Evolutionary conservation across 2,888 invertebrate species (phyloP), one percentile per base, ranked within the genome.

Genomic region (Drepana falcataria): DNA sequence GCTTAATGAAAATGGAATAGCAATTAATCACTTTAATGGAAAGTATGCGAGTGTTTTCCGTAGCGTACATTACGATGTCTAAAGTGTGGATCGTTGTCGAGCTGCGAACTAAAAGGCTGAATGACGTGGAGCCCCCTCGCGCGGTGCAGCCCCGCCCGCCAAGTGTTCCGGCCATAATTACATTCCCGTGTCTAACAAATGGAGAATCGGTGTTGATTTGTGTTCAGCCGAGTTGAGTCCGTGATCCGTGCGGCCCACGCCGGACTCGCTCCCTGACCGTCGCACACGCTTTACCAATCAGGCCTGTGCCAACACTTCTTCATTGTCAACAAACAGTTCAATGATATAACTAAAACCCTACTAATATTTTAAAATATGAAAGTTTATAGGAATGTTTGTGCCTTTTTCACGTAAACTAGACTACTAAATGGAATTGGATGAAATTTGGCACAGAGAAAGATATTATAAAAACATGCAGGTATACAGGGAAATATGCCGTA

Each of bases 181-280:
- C 91, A 91, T 92, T 92, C 89, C 88, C 90, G 88, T 92, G 92
- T 92, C 91, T 91, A 91, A 92, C 91, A 92, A 92, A 92, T 92
- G 92, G 92, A 92, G 91, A 91, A 92, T 91, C 92, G 90, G 86
- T 92, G 92, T 92, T 92, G 92, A 91, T 92, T 91, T 91, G 91
- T 90, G 91, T 91, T 88, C 85, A 86, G 89, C 82, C 75, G 77
- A 69, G 75, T 62, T 65, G 65, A 81, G 81, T 77, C 84, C 79
- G 80, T 81, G 85, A 84, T 85, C 85, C 79, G 70, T 64, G 66
- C 72, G 71, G 69, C 73, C 76, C 68, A 59, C 59, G 55, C 53
- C 53, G 56, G 57, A 53, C 47, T 55, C 52, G 57, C 57, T 47
- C 55, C 49, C 48, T 53, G 48, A 21, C 35, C 48, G 48, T 37